A percentile compares a stretch with the other conserved stretches of the same genome.
phyloP scores from a whole-genome alignment of 2,113 vertebrate genomes.

The Puffinus mauretanicus region DNA sequence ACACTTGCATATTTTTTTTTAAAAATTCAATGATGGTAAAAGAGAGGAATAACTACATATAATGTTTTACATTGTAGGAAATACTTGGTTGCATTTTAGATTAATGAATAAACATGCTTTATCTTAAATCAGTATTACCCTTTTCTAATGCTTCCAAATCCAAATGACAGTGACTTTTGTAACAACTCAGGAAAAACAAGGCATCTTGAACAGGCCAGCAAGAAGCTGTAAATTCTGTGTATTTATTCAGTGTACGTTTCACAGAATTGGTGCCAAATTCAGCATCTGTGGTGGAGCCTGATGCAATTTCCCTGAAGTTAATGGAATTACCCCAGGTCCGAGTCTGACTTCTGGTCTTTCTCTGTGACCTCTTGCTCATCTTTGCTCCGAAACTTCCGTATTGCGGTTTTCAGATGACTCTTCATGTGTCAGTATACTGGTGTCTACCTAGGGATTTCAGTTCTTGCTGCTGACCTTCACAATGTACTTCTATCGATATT shows the following conservation, averaged over 20 bases:
- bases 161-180: neutral
- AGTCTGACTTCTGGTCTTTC: neutral
- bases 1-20: neutral
- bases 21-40: neutral
- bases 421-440: accelerated
- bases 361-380: neutral
- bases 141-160: neutral
- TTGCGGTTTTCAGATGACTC: neutral
- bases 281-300: neutral
- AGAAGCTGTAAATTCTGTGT: neutral
- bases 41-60: neutral
- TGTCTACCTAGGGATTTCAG: neutral
- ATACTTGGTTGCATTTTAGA: neutral
- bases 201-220: neutral
- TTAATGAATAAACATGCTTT: neutral
- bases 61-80: neutral
- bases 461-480: neutral
- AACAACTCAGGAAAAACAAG: neutral
- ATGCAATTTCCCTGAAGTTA: slow-evolving; percentile 22
- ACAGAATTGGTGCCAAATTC: neutral
- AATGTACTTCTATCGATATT: neutral
- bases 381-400: neutral
- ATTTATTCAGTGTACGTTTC: neutral
- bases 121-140: neutral
- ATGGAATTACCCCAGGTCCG: neutral